Evolutionary conservation across 1,140 invertebrate species (phyloP), one percentile per base, ranked within the genome.

Genomic region (Potamilus streckersoni): DNA sequence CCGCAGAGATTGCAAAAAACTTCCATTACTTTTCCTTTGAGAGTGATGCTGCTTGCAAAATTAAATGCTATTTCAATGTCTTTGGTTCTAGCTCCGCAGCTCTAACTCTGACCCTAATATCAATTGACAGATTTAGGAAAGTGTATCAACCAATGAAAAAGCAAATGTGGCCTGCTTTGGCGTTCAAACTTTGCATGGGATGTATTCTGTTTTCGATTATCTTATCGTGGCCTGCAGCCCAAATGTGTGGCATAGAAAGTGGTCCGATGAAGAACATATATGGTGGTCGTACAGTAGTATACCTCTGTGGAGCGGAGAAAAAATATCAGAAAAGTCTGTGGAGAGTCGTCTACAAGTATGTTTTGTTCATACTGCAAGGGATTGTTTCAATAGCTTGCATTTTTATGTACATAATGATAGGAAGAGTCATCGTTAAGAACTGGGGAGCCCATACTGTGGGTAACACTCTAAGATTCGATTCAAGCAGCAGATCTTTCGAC

Each of bases 361-460:
- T 20, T n/a, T 68, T 77, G 14, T 63, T 73, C 2, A 1, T 72
- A 23, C 56, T 77, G 31, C 65, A 72, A 15, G 58, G 72, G n/a
- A 65, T 56, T 19, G 69, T 72, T 19, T 77, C 75, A 14, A 17
- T 72, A 11, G 58, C 70, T 14, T 72, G 69, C 59, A 63, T 72
- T 23, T 59, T 77, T 62, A 77, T 77, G 75, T 77, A 77, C 58
- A 68, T 73, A 17, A 60, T 71, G 27, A 72, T 77, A 20, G 69
- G 75, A n/a, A 66, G 31, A 58, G 70, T 72, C 62, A 72, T 73
- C 19, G 49, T 27, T 20, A 69, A 19, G 23, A 65, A 77, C 31
- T 72, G 75, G 70, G 70, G 74, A 6, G 65, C 74, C 5, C 23
- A 71, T 19, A 69, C 69, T 6, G 62, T 66, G 69, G 74, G 71